Evolutionary conservation across 1,140 invertebrate species (phyloP).

Genomic region (Pissodes strobi): DNA sequence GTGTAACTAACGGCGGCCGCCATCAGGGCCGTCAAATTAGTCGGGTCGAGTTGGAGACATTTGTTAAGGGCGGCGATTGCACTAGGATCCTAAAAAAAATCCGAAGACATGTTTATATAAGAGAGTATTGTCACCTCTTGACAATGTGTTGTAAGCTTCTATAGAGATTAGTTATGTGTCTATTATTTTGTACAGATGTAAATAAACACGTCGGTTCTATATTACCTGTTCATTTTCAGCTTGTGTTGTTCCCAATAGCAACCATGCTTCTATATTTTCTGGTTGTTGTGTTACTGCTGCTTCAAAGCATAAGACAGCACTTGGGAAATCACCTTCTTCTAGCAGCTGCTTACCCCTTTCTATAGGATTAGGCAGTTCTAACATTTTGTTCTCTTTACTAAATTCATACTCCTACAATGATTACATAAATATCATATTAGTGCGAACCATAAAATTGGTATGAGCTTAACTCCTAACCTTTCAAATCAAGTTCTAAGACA

Average conservation of each 20-base stretch:
- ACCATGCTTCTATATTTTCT: conserved; percentile 80
- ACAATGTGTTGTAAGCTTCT: too few relatives aligned
- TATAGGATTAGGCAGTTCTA: conserved; percentile 78
- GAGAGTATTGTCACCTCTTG: too few relatives aligned
- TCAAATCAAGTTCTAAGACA: neutral
- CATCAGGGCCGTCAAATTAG: conserved; percentile 84
- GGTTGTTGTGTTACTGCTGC: conserved; percentile 88
- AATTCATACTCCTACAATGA: conserved; percentile 75
- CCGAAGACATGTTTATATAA: too few relatives aligned
- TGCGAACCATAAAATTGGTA: too few relatives aligned
- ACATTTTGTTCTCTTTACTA: conserved; percentile 84
- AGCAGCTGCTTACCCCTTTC: conserved; percentile 84
- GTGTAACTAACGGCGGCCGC: conserved; percentile 92
- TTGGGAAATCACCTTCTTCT: conserved; percentile 86
- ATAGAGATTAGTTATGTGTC: too few relatives aligned
- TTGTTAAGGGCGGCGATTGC: conserved; percentile 88
- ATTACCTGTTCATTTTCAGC: conserved; percentile 85
- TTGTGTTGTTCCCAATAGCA: conserved; percentile 83
- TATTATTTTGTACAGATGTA: too few relatives aligned
- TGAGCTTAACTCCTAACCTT: too few relatives aligned
- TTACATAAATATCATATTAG: too few relatives aligned
- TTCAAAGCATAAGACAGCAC: conserved; percentile 96
- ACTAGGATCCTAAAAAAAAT: conserved; percentile 71
- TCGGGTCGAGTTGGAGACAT: conserved; percentile 80
- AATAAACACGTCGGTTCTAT: too few relatives aligned